Evolutionary conservation across 2,113 vertebrate genomes (phyloP), one percentile per base, ranked within the genome.

Genomic region (Microcebus griseorufus): DNA sequence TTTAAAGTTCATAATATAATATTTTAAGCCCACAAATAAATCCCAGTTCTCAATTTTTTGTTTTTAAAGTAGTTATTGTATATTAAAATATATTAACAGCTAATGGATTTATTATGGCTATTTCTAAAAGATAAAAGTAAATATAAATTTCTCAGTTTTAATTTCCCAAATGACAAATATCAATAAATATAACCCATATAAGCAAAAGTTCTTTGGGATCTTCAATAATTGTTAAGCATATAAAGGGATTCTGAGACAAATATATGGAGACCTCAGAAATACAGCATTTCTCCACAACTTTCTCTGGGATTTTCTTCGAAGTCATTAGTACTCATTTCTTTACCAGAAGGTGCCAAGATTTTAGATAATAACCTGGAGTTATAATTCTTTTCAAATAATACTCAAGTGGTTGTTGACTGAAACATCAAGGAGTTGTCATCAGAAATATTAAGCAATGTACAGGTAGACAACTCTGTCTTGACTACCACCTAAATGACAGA

Each of bases 71-170:
- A 85, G 12, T 69, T 82, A 25, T 60, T 88, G 94, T 87, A 72
- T 90, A 60, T 82, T 96, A 67, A 93, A 82, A 72, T 81, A 67
- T 95, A 5, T 82, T 84, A 58, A 64, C 29, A 60, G 72, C 29
- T 92, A 86, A 45, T 92, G 37, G 32, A 11, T 58, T 97, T 55
- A 64, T 29, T 89, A 60, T 79, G 34, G 25, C 27, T 93, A 34
- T 92, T 96, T 93, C 58, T 87, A 93, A 94, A 92, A 67, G 39
- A 96, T 95, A 51, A 76, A 67, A 76, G 6, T 58, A 87, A 69
- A 9, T 65, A 55, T 78, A 65, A 87, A 42, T 2, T 64, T 48
- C 78, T 92, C 27, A 12, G 2, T 55, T 95, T 96, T 94, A 60
- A 85, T 94, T 90, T 79, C 32, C 58, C 72, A 87, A 97, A 80